Base-by-base conservation (phyloP, 2,888 invertebrate genomes). In the Drosophila kokeensis region DNA sequence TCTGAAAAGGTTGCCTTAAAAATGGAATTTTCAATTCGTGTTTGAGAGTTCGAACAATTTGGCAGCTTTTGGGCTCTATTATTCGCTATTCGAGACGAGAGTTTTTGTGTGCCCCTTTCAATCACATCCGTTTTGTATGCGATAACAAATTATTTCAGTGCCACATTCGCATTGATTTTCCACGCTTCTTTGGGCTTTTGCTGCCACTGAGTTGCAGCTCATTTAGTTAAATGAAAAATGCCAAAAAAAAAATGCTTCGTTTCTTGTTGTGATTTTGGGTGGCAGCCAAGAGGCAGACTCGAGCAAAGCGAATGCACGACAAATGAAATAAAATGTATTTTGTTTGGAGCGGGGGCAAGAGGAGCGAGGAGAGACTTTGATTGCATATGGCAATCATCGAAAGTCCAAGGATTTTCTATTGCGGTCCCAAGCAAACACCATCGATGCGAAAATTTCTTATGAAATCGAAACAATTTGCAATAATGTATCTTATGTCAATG, bases 381-480 rank as follows among this genome's bases (percentile, higher is more conserved):
- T 81, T 88, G 86, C 86, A 85, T 83, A 76, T 75, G 65, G 87
- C 76, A 76, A 83, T 82, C 72, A 80, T 68, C 68, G 40, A 58
- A 75, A 87, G 64, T 59, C 64, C 79, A 70, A 79, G 73, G 78
- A 85, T 73, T 77, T 75, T 29, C 36, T 24, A 70, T 50, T 40
- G 21, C 36, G n/a, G 38, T 45, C 15, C 21, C 49, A 27, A 48
- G 65, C 45, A 50, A 62, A 62, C 76, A 72, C 68, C 65, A 57
- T 61, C 42, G 75, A 69, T 78, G 81, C 54, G 71, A 74, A 81
- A 79, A 83, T 80, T 87, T 83, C 82, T 83, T 90, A 86, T 83
- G 81, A 84, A 90, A 88, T 78, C 79, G 90, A 90, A 89, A 82
- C 90, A 90, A 89, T 87, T 88, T 86, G 83, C 90, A 90, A 89